Evolutionary conservation across 2,113 vertebrate genomes (phyloP).

Genomic region (Albula goreensis): DNA sequence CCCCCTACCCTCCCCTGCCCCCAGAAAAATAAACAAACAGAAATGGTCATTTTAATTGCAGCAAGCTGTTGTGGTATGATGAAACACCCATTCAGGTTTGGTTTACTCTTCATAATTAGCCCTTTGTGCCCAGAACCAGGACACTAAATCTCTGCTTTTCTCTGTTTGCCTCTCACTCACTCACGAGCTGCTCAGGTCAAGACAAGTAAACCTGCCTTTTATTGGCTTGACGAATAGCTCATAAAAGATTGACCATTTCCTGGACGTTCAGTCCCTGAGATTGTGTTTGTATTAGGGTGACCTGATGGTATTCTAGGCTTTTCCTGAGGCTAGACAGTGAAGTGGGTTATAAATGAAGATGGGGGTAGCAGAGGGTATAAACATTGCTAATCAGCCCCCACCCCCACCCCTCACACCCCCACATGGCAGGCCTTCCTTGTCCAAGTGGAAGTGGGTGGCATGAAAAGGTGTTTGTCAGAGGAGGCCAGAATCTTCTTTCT

Average conservation of each 20-base stretch:
- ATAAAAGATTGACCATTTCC: conserved; percentile 50
- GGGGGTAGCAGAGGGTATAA: conserved; percentile 2
- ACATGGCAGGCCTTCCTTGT: conserved; percentile 17
- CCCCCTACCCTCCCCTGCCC: too few relatives aligned
- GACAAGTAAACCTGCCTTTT: conserved; percentile 47
- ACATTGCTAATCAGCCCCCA: conserved; percentile 8
- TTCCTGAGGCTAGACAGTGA: conserved; percentile 52
- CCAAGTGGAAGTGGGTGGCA: conserved; percentile 22
- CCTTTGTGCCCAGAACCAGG: not conserved
- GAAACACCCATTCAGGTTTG: not conserved
- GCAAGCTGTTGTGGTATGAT: not conserved
- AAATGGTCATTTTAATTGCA: not conserved
- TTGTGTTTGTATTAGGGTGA: conserved; percentile 50
- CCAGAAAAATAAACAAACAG: not conserved
- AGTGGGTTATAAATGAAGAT: conserved; percentile 27
- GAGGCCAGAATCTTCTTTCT: conserved; percentile 36
- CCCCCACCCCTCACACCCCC: not conserved
- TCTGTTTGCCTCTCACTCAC: not conserved
- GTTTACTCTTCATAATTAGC: not conserved
- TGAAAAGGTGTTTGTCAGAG: conserved; percentile 64
- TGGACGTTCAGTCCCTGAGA: conserved; percentile 48
- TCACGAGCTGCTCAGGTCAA: conserved; percentile 27
- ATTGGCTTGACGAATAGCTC: conserved; percentile 49
- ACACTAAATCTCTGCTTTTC: not conserved
- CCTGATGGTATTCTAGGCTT: conserved; percentile 54